phyloP scores from a whole-genome alignment of 2,888 invertebrate species.

The Drosophila sordidapex region DNA sequence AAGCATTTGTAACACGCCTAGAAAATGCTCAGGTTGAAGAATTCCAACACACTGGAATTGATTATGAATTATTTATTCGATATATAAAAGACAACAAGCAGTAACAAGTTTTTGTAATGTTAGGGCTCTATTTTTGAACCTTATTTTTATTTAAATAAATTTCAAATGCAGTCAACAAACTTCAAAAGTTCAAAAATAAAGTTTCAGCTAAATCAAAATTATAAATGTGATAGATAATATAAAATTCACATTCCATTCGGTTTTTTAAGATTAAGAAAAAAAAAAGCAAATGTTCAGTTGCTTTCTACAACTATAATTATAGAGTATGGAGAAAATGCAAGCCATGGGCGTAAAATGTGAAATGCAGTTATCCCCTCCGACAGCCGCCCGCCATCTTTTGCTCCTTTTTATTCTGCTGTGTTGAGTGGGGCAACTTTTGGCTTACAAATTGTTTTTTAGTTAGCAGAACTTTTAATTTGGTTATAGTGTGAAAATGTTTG shows the following conservation, averaged over 20 bases:
- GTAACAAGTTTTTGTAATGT: background rate
- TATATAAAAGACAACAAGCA: background rate
- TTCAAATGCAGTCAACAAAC: too few species aligned
- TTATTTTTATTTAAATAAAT: background rate
- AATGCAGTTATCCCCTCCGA: conserved; percentile 11
- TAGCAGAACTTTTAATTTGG: conserved; percentile 75
- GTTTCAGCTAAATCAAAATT: background rate
- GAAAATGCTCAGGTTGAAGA: background rate
- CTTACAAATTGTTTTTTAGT: conserved; percentile 79
- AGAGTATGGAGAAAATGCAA: conserved; percentile 23
- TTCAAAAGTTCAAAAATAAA: background rate
- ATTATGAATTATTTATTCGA: background rate
- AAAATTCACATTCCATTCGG: background rate
- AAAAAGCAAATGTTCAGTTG: background rate
- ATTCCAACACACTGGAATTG: background rate
- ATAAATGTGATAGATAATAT: background rate
- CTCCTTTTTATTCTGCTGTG: background rate
- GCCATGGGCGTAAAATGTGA: conserved; percentile 17
- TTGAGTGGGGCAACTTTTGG: conserved; percentile 65
- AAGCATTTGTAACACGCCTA: background rate
- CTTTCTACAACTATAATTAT: background rate
- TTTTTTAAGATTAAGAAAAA: background rate
- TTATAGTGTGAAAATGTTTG: conserved; percentile 77
- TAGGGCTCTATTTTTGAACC: background rate
- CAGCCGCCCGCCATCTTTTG: background rate